phyloP scores from a whole-genome alignment of 2,113 vertebrate species.

The Elgaria multicarinata region DNA sequence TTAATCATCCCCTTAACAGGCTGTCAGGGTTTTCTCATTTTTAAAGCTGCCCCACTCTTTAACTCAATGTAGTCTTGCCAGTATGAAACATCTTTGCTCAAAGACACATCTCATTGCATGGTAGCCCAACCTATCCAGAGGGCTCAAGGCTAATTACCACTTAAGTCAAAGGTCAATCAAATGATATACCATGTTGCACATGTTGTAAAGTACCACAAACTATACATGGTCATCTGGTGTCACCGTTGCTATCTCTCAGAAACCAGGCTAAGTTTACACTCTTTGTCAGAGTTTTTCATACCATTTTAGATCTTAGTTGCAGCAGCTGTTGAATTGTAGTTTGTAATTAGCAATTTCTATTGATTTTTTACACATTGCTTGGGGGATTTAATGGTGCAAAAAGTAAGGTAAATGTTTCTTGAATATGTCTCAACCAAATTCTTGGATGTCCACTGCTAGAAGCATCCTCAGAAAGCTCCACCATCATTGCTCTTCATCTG shows the following conservation, averaged over 20 bases:
- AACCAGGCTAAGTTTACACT: background rate
- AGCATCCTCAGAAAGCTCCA: too few relatives aligned
- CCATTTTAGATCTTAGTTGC: background rate
- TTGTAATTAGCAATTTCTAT: background rate
- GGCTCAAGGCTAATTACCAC: background rate
- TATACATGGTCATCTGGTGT: background rate
- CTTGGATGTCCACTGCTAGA: too few relatives aligned
- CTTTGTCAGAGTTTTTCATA: background rate
- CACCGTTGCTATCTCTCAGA: background rate
- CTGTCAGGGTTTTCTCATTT: slow-evolving; percentile 44
- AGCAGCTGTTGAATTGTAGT: background rate
- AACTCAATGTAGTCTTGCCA: background rate
- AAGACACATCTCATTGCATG: background rate
- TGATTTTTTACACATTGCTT: background rate
- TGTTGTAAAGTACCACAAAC: background rate
- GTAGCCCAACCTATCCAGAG: background rate
- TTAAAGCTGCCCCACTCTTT: slow-evolving; percentile 28
- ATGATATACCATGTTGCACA: background rate
- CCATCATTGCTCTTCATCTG: too few relatives aligned
- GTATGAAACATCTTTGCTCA: background rate
- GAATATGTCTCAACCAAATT: too few relatives aligned
- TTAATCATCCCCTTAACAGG: slow-evolving; percentile 46
- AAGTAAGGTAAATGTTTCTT: too few relatives aligned
- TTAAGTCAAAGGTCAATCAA: background rate
- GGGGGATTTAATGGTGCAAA: too few relatives aligned